Evolutionary conservation across 2,888 invertebrate species (phyloP).

Genomic region (Tinea pellionella): DNA sequence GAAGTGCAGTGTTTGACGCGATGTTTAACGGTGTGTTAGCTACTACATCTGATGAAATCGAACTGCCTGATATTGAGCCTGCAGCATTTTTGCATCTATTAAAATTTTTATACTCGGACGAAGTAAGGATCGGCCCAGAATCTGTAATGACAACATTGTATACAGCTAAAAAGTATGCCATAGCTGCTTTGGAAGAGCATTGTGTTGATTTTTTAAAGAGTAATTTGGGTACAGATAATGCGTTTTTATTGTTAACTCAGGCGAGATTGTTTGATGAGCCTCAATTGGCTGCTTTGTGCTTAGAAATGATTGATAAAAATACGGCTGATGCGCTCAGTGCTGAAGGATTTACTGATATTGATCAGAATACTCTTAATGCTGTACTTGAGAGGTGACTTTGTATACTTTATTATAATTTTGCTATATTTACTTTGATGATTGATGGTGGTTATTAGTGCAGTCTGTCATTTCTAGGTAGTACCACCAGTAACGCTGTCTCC

Average conservation of each 20-base stretch:
- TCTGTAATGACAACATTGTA: slow-evolving; percentile 89
- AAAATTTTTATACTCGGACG: slow-evolving; percentile 82
- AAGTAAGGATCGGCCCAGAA: slow-evolving; percentile 85
- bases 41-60: slow-evolving; percentile 76
- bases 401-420: no score
- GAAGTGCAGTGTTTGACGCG: slow-evolving; percentile 88
- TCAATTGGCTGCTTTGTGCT: slow-evolving; percentile 81
- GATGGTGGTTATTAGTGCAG: no score
- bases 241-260: slow-evolving; percentile 82
- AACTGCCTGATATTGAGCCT: slow-evolving; percentile 86
- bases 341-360: slow-evolving; percentile 86
- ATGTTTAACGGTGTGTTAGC: slow-evolving; percentile 86
- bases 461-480: no score
- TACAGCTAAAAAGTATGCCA: slow-evolving; percentile 89
- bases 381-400: slow-evolving; percentile 72
- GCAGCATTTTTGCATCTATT: slow-evolving; percentile 82
- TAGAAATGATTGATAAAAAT: slow-evolving; percentile 86
- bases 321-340: slow-evolving; percentile 83
- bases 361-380: slow-evolving; percentile 80
- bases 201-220: slow-evolving; percentile 83
- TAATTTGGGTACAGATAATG: slow-evolving; percentile 84
- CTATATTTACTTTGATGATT: no score
- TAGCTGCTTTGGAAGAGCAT: slow-evolving; percentile 83
- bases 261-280: slow-evolving; percentile 87
- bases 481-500: no score